Evolutionary conservation across 2,797 vertebrate genomes (phyloP).

Genomic region (Choloepus didactylus): DNA sequence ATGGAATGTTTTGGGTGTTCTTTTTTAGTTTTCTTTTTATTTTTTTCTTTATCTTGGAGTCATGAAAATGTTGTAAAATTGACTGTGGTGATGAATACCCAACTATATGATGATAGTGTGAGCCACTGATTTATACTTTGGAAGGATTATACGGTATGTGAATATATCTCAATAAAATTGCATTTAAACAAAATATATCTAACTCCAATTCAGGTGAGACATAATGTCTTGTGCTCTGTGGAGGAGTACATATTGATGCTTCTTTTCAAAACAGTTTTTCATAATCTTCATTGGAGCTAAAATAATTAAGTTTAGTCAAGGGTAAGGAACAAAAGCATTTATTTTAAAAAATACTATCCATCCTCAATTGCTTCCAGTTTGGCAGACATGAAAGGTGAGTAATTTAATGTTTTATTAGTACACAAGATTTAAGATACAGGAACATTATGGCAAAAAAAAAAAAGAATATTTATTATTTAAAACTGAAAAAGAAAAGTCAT

Average conservation of each 20-base stretch:
- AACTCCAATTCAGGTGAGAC: background rate
- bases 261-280: conserved; percentile 50
- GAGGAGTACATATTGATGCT: background rate
- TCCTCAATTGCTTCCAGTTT: background rate
- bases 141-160: too few relatives aligned
- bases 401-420: conserved; percentile 42
- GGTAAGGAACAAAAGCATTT: conserved; percentile 67
- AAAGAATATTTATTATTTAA: background rate
- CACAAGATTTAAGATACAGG: background rate
- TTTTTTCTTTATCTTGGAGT: too few relatives aligned
- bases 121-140: too few relatives aligned
- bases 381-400: background rate
- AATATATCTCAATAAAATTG: too few relatives aligned
- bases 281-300: conserved; percentile 3
- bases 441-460: conserved; percentile 31
- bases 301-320: conserved; percentile 34
- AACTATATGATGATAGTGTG: too few relatives aligned
- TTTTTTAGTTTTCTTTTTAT: too few relatives aligned
- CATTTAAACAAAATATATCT: too few relatives aligned
- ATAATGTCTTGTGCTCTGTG: background rate
- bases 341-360: conserved; percentile 43
- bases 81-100: too few relatives aligned
- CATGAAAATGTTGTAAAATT: too few relatives aligned
- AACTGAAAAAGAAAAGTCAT: conserved; percentile 17
- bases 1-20: too few relatives aligned